Evolutionary conservation across 2,888 invertebrate genomes (phyloP).

Genomic region (Apoda limacodes): DNA sequence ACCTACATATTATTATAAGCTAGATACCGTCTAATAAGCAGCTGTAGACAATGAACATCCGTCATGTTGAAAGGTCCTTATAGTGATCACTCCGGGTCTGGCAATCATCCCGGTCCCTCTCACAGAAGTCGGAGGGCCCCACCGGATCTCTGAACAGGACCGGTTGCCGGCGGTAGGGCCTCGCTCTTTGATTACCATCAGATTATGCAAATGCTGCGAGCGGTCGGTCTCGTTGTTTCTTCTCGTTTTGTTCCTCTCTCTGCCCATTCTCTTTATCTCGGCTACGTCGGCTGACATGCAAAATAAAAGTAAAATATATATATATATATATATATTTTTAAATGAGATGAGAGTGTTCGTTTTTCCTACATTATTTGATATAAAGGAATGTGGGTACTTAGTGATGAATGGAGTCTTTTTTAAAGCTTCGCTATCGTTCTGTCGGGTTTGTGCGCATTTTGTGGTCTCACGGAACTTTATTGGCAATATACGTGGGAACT

Average conservation of each 20-base stretch:
- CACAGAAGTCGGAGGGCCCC: slow-evolving; percentile 5
- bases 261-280: slow-evolving; percentile 57
- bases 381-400: slow-evolving; percentile 53
- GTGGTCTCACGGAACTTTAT: too few relatives aligned
- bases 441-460: too few relatives aligned
- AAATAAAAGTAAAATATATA: too few relatives aligned
- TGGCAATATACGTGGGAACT: too few relatives aligned
- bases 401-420: slow-evolving; percentile 50
- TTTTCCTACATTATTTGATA: slow-evolving; percentile 48
- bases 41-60: too few relatives aligned
- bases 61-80: too few relatives aligned
- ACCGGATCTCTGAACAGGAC: slow-evolving; percentile 22
- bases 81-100: slow-evolving; percentile 3
- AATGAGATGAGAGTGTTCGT: slow-evolving; percentile 60
- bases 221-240: slow-evolving; percentile 61
- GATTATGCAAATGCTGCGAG: slow-evolving; percentile 67
- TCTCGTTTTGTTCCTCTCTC: slow-evolving; percentile 50
- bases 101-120: slow-evolving; percentile 1
- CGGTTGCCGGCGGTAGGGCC: slow-evolving; percentile 29
- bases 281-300: slow-evolving; percentile 60
- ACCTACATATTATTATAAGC: too few relatives aligned
- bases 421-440: slow-evolving; percentile 41
- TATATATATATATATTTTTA: too few relatives aligned
- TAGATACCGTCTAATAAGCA: too few relatives aligned
- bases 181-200: slow-evolving; percentile 65